Conservation (phyloP, 2,797 vertebrate species). For the Cottoperca gobio region DNA sequence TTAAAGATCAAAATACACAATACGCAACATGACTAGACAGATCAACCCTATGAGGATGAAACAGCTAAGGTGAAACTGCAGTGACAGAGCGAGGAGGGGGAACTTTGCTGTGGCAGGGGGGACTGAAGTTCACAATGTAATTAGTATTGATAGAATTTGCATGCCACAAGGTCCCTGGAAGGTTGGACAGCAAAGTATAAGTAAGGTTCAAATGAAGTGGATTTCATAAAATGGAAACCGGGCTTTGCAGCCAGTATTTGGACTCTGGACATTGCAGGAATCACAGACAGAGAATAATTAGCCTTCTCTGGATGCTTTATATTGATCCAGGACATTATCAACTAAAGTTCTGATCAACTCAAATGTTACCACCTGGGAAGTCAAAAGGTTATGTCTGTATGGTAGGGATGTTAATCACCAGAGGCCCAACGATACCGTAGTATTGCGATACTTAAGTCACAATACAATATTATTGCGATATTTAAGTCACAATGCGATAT, state of each 20-base stretch:
- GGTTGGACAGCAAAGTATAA: conserved; percentile 19
- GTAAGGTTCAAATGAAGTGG: neutral
- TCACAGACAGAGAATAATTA: neutral
- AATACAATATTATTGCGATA: no score
- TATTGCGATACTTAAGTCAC: no score
- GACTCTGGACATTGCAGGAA: neutral
- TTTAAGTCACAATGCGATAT: no score
- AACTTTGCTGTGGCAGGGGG: neutral
- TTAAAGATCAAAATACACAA: neutral
- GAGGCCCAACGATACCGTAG: no score
- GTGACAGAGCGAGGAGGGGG: neutral
- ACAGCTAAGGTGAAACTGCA: neutral
- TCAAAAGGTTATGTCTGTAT: neutral
- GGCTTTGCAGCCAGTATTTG: neutral
- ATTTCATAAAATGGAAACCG: neutral
- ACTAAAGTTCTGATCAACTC: no score
- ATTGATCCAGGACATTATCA: neutral
- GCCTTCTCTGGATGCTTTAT: neutral
- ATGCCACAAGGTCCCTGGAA: conserved; percentile 20
- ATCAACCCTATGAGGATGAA: neutral
- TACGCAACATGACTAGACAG: neutral
- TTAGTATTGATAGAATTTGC: conserved; percentile 34
- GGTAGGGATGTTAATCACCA: no score
- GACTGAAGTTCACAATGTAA: conserved; percentile 8
- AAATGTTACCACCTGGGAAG: neutral